phyloP scores from a whole-genome alignment of 2,113 vertebrate genomes.

The Raja brachyura region DNA sequence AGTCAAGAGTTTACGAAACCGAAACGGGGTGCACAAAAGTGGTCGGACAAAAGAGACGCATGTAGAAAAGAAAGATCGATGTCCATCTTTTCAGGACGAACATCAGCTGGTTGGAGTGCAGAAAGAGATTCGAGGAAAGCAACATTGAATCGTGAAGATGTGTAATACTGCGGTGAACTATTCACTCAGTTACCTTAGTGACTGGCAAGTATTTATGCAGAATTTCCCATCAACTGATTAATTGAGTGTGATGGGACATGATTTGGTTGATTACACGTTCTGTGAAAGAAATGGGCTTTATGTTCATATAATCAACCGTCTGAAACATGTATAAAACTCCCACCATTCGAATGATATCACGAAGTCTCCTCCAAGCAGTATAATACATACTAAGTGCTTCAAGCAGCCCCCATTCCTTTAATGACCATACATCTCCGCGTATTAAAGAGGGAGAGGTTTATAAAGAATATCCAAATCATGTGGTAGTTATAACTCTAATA shows the following conservation, averaged over 20 bases:
- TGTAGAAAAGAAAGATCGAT: background rate
- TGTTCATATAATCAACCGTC: background rate
- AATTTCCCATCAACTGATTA: background rate
- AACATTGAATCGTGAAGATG: background rate
- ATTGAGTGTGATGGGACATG: background rate
- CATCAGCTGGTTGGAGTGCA: background rate
- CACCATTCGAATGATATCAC: background rate
- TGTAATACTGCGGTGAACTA: background rate
- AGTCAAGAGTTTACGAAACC: background rate
- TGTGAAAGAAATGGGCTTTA: background rate
- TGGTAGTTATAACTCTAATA: background rate
- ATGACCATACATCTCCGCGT: background rate
- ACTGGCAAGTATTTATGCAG: background rate
- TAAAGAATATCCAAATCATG: background rate
- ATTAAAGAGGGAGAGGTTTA: background rate
- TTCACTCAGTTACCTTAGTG: background rate
- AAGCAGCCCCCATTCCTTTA: background rate
- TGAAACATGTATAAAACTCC: background rate
- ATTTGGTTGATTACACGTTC: background rate
- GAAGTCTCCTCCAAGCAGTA: background rate
- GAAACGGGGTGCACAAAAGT: background rate
- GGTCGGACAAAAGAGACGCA: background rate
- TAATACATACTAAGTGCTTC: background rate
- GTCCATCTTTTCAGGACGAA: too few species aligned
- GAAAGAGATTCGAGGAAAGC: too few species aligned